Evolutionary conservation across 35 echinoderm and acorn worm species (phyloP).

Genomic region (Strongylocentrotus purpuratus): DNA sequence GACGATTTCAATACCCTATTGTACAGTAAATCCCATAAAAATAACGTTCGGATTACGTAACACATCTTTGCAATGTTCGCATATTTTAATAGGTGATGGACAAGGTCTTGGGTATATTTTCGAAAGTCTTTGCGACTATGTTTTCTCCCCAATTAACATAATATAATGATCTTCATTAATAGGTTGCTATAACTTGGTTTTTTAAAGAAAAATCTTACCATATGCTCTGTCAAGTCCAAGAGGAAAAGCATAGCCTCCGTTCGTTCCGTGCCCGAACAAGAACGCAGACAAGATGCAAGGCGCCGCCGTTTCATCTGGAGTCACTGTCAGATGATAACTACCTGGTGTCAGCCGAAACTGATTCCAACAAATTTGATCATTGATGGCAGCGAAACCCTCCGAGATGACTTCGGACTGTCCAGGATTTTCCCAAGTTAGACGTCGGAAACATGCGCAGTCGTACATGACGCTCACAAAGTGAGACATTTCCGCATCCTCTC

Average conservation of each 20-base stretch:
- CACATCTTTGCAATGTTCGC: too few species aligned
- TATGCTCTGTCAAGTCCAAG: constrained; percentile 9
- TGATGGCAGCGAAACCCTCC: background rate
- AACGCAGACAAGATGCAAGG: background rate
- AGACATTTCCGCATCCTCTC: background rate
- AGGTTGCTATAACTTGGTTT: background rate
- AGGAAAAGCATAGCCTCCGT: constrained; percentile 39
- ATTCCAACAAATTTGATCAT: background rate
- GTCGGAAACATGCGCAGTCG: constrained; percentile 23
- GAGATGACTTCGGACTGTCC: background rate
- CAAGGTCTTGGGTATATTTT: too few species aligned
- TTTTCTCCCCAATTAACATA: too few species aligned
- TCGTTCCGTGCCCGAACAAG: constrained; percentile 25
- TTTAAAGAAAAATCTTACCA: background rate
- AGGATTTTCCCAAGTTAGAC: constrained; percentile 21
- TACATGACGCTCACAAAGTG: constrained; percentile 13
- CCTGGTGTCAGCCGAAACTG: constrained; percentile 5
- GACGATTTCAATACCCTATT: too few species aligned
- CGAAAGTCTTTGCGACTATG: too few species aligned
- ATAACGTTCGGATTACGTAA: too few species aligned
- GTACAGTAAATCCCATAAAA: too few species aligned
- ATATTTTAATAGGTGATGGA: too few species aligned
- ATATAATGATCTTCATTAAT: too few species aligned
- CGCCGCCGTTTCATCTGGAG: background rate
- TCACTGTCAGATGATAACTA: background rate